Evolutionary conservation across 2,888 invertebrate genomes (phyloP).

Genomic region (Plutella xylostella): DNA sequence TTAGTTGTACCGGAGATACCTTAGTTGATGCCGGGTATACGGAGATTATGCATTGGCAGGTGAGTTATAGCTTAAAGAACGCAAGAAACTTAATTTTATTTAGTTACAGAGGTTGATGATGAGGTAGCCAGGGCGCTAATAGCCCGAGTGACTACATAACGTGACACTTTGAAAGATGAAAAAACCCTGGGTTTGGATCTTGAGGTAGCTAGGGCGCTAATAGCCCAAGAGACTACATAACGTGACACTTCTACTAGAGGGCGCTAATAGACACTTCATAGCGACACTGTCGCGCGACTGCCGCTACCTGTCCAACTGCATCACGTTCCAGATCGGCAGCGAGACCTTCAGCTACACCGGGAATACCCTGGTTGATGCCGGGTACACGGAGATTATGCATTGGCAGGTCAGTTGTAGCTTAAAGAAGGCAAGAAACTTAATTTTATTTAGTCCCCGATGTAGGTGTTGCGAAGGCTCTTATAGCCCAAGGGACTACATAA

Average conservation of each 20-base stretch:
- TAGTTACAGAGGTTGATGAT: too few species aligned
- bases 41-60: constrained; percentile 91
- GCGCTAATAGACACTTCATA: constrained; percentile 97
- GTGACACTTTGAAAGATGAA: constrained; percentile 96
- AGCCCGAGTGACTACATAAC: constrained; percentile 98
- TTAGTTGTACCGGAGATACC: constrained; percentile 88
- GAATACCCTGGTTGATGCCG: constrained; percentile 91
- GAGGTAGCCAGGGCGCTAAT: too few species aligned
- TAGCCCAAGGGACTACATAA: constrained; percentile 98
- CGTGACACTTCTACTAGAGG: too few species aligned
- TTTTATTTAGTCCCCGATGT: too few species aligned
- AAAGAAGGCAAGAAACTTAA: too few species aligned
- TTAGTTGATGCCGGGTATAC: constrained; percentile 95
- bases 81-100: too few species aligned
- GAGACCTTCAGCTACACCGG: constrained; percentile 90
- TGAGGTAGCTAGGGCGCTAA: too few species aligned
- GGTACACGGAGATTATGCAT: constrained; percentile 92
- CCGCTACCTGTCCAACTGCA: constrained; percentile 86
- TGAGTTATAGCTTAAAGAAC: too few species aligned
- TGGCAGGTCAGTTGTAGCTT: constrained; percentile 77
- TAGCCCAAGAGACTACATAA: constrained; percentile 98
- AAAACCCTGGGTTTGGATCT: constrained; percentile 88
- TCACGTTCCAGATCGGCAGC: constrained; percentile 80
- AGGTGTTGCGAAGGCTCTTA: too few species aligned
- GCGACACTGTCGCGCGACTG: constrained; percentile 92